Conservation (phyloP, 1,140 invertebrate species). For the Aphaenogaster floridana region DNA sequence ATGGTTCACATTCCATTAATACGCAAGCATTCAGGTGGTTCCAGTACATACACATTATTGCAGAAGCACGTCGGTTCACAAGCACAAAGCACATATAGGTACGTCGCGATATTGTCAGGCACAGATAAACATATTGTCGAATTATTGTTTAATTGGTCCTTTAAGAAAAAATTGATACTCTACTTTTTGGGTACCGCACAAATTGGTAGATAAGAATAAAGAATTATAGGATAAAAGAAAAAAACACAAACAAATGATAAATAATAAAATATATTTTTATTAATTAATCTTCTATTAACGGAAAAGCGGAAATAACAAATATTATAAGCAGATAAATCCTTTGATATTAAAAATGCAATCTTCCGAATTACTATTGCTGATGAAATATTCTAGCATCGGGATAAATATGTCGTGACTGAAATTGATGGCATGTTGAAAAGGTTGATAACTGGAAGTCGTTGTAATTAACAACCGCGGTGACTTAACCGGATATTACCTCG, state of each 20-base stretch:
- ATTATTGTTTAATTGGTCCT: slow-evolving; percentile 17
- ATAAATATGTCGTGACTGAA: slow-evolving; percentile 26
- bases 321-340: background rate
- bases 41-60: slow-evolving; percentile 54
- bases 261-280: background rate
- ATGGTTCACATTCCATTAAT: slow-evolving; percentile 60
- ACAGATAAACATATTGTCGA: slow-evolving; percentile 30
- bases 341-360: slow-evolving; percentile 2
- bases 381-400: slow-evolving; percentile 24
- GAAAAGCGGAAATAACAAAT: background rate
- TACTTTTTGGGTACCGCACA: background rate
- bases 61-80: slow-evolving; percentile 50
- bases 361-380: background rate
- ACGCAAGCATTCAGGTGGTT: slow-evolving; percentile 61
- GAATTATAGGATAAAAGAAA: background rate
- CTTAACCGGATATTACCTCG: slow-evolving; percentile 52
- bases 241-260: background rate
- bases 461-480: slow-evolving; percentile 56
- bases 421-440: slow-evolving; percentile 21
- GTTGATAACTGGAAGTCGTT: slow-evolving; percentile 42
- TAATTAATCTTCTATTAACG: background rate
- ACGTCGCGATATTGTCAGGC: slow-evolving; percentile 27
- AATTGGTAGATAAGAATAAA: background rate
- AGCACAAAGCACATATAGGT: slow-evolving; percentile 53
- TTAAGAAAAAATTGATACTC: background rate